Evolutionary conservation across 2,797 vertebrate genomes (phyloP), one percentile per base, ranked within the genome.

Genomic region (Eptatretus atami): DNA sequence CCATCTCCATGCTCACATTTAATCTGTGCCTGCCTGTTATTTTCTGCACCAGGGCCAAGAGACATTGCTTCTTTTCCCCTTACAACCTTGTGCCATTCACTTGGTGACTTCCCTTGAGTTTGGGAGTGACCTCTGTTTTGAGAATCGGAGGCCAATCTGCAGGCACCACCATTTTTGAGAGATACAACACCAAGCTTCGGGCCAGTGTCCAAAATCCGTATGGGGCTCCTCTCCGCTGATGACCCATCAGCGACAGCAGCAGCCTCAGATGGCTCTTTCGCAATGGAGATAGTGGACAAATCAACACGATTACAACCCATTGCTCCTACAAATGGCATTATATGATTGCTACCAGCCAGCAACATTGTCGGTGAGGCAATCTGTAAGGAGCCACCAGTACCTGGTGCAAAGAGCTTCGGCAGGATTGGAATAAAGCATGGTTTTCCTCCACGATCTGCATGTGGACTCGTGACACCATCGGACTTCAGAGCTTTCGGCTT

Each of bases 371-470:
- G 86, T 2, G 92, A 92, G 68, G 78, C 79, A 70, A 99, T 76
- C 65, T 86, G 72, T 72, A 95, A 79, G 57, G 57, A 61, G 57
- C 57, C 57, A 25, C 57, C 57, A 3, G 82, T 76, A 65, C 78
- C 80, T 67, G 78, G 79, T 69, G 77, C 77, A 12, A 78, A 77
- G 68, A 90, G 92, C 73, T 99, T 99, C 65, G 92, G 90, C 64
- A 99, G 70, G 72, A 99, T 99, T 73, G 96, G 92, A 1, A 81
- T 76, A 55, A 96, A 98, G 54, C 92, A 85, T 70, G 90, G 84
- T 31, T 88, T 81, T 64, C 82, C 80, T 64, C 79, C 78, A 67
- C 88, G 86, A 69, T 98, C 90, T 19, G 80, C 82, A 3, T 76
- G 75, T 0, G 84, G 80, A 69, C 81, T 84, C 67, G 79, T 75